Percentiles rank a stretch among this genome's conserved stretches.
phyloP scores from a whole-genome alignment of 2,797 vertebrate species.

The Myiothlypis coronata region DNA sequence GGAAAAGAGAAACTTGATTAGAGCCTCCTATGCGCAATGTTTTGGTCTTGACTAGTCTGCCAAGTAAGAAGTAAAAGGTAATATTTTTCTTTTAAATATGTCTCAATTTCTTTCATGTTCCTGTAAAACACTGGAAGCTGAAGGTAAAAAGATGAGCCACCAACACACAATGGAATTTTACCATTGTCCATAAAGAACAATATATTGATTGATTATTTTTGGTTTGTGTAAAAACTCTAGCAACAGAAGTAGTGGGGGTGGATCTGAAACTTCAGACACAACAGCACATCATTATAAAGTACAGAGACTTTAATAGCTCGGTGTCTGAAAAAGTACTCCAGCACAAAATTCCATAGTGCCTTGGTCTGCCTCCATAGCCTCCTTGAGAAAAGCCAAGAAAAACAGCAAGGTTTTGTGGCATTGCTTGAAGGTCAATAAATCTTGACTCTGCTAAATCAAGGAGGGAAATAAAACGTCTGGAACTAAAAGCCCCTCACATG shows the following conservation, averaged over 20 bases:
- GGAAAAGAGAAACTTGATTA: conserved; percentile 10
- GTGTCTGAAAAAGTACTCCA: conserved; percentile 38
- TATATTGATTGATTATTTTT: conserved; percentile 23
- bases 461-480: background rate
- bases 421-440: conserved; percentile 5
- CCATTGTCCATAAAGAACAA: background rate
- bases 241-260: background rate
- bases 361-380: background rate
- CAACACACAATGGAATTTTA: background rate
- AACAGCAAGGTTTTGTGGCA: background rate
- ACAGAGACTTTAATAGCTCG: conserved; percentile 7
- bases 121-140: background rate
- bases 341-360: background rate
- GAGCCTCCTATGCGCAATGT: background rate
- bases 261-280: conserved; percentile 15
- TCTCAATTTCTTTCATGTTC: background rate
- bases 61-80: background rate
- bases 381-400: conserved; percentile 15
- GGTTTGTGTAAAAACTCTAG: background rate
- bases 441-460: background rate
- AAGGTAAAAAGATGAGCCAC: background rate
- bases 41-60: background rate
- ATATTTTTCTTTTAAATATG: background rate
- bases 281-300: conserved; percentile 22
- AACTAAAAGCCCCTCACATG: background rate